A percentile compares a stretch with the other conserved stretches of the same genome.
Evolutionary conservation across 2,888 invertebrate species (phyloP).

Genomic region (Lutraria lutraria): DNA sequence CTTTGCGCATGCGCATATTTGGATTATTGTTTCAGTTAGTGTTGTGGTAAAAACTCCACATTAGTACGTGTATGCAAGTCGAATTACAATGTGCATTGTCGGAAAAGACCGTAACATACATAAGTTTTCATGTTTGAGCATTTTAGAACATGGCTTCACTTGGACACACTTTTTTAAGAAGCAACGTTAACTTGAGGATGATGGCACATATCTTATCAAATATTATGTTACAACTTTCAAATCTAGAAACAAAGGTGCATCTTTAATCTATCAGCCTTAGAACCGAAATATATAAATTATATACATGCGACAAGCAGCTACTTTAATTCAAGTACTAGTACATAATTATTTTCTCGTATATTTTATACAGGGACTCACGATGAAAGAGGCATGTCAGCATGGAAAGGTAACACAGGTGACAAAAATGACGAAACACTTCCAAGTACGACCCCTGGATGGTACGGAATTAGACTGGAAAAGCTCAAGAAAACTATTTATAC

Average conservation of each 20-base stretch:
- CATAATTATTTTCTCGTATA: too few relatives aligned
- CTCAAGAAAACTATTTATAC: constrained; percentile 41
- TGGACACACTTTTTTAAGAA: not conserved
- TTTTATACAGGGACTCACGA: constrained; percentile 46
- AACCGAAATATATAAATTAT: too few relatives aligned
- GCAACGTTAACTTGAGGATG: too few relatives aligned
- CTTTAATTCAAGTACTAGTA: too few relatives aligned
- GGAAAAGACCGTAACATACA: too few relatives aligned
- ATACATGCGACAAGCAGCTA: too few relatives aligned
- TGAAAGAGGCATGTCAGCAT: constrained; percentile 54
- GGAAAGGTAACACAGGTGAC: constrained; percentile 34
- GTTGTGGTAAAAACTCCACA: not conserved
- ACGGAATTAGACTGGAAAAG: constrained; percentile 21
- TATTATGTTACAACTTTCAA: too few relatives aligned
- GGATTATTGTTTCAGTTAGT: not conserved
- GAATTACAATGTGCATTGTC: not conserved
- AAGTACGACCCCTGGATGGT: not conserved
- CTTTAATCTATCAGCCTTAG: too few relatives aligned
- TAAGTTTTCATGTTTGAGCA: too few relatives aligned
- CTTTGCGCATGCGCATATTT: not conserved
- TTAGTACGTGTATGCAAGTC: not conserved
- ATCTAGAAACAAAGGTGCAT: too few relatives aligned
- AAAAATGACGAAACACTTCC: not conserved
- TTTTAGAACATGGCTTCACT: not conserved
- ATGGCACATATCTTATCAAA: too few relatives aligned